Conservation (phyloP, 1,140 invertebrate species). For the Drosophila funebris region DNA sequence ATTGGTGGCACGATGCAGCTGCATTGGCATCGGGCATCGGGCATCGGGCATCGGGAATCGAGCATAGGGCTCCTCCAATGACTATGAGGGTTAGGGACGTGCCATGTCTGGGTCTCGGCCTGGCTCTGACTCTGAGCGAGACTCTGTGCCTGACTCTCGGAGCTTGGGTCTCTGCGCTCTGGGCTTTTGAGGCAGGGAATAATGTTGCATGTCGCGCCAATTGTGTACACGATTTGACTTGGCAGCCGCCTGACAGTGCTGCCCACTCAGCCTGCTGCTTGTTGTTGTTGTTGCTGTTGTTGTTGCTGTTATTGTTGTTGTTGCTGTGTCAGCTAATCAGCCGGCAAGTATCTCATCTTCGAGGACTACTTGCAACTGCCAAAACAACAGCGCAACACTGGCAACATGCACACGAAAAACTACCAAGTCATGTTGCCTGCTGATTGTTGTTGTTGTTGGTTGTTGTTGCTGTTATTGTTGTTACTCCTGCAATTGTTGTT, state of each 20-base stretch:
- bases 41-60: slow-evolving; percentile 17
- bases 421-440: slow-evolving; percentile 76
- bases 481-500: slow-evolving; percentile 44
- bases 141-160: background rate
- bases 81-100: slow-evolving; percentile 24
- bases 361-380: slow-evolving; percentile 81
- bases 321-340: slow-evolving; percentile 81
- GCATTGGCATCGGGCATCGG: background rate
- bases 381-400: slow-evolving; percentile 69
- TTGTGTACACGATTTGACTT: slow-evolving; percentile 83
- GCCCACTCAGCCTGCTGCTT: slow-evolving; percentile 62
- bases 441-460: slow-evolving; percentile 35
- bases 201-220: slow-evolving; percentile 83
- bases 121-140: background rate
- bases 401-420: slow-evolving; percentile 79
- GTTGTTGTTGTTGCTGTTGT: slow-evolving; percentile 40
- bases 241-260: slow-evolving; percentile 79
- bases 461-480: slow-evolving; percentile 33
- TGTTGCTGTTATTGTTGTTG: slow-evolving; percentile 52
- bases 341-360: slow-evolving; percentile 83
- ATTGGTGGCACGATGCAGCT: slow-evolving; percentile 36
- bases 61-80: slow-evolving; percentile 23
- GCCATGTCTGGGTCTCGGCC: slow-evolving; percentile 13
- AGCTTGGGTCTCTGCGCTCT: slow-evolving; percentile 23
- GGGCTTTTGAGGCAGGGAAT: slow-evolving; percentile 45